Evolutionary conservation across 2,888 invertebrate species (phyloP), one percentile per base, ranked within the genome.

Genomic region (Tanytarsus gracilentus): DNA sequence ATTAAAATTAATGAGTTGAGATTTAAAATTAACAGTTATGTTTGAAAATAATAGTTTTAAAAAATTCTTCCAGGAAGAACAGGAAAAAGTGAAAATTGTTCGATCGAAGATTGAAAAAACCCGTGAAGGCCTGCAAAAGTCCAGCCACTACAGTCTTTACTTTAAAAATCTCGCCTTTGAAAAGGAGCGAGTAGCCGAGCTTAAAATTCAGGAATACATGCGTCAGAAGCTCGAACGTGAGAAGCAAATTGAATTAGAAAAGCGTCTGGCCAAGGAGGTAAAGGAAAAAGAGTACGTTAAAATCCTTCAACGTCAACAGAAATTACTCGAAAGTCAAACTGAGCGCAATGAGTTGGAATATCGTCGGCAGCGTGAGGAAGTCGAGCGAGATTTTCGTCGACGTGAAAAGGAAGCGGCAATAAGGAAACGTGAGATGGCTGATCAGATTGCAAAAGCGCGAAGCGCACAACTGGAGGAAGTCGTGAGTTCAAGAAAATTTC

Each of bases 331-430:
- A 59, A 68, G 69, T 0, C 70, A 69, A 27, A 65, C 69, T 4
- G 66, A 67, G 63, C 68, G 68, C 8, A 70, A 69, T 33, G 73
- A 74, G 62, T 66, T 72, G 36, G 67, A 67, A 23, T 69, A 72
- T 30, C 63, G 71, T 0, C 68, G 70, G 9, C 72, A 73, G 7
- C 71, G 71, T 50, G 73, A 74, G 63, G 69, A 69, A 25, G 69
- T 72, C 14, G 74, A 74, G 63, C 70, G 74, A 1, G 73, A 73
- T 63, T 74, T 72, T 62, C 66, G 74, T 0, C 68, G 67, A 48
- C 70, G 70, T 7, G 60, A 39, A 7, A 51, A 60, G 33, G 50
- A 50, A 49, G 69, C 70, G 0, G 72, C 67, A 0, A 25, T 72
- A 14, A 68, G 68, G 9, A 69, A 70, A 44, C 68, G 69, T 5